Base-by-base conservation (phyloP, 2,888 invertebrate genomes). In the Agonopterix heracliana region DNA sequence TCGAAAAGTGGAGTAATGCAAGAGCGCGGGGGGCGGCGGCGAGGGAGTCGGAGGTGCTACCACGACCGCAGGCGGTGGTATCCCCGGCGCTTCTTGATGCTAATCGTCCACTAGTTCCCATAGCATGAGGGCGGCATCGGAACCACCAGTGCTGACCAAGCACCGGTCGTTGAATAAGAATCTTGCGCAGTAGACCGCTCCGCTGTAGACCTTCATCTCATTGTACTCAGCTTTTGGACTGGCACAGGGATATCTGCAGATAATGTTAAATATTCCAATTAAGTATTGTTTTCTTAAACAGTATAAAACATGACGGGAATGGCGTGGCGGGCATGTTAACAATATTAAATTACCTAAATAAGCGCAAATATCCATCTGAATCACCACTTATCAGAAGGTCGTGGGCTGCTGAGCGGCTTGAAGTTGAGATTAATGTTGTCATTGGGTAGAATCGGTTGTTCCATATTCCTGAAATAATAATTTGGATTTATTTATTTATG, bases 121-220 rank as follows among this genome's bases (percentile, higher is more conserved):
- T 57, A 97, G 91, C 94, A 97, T 95, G 40, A 97, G 90, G 7
- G 95, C 94, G 26, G 96, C 96, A 73, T 97, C 97, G 56, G 93
- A 92, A 35, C 97, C 97, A 2, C 97, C 97, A 9, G 95, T 93
- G 12, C 95, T 95, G 48, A 96, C 93, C 53, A 97, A 87, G 67
- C 94, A 95, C 48, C 95, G 92, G 78, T 97, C 96, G 70, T 96
- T 96, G 84, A 93, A 95, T 12, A 96, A 89, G 84, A 97, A 97
- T 42, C 95, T 91, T 0, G 94, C 93, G 52, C 93, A 92, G 38
- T 94, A 94, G 45, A 97, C 90, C 62, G 93, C 91, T 34, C 95
- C 94, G 38, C 96, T 95, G 89, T 97, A 97, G 0, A 95, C 93
- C 78, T 97, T 97, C 60, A 93, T 92, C 81, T 96, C 96, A 65